Percentiles rank a stretch among this genome's conserved stretches.
Evolutionary conservation across 2,888 invertebrate genomes (phyloP).

Genomic region (Eueremaeus valkanovi): DNA sequence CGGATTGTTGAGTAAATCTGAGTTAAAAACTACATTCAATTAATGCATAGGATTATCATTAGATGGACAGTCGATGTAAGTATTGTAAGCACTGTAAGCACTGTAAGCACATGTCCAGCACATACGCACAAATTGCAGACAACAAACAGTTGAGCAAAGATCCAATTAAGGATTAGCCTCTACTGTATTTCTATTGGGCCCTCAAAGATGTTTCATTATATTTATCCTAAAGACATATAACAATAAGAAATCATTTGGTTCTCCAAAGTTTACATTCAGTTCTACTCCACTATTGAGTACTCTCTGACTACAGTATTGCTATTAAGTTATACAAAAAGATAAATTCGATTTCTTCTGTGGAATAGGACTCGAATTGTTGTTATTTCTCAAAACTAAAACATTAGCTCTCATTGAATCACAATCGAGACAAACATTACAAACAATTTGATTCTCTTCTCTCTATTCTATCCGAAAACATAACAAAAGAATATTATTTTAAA

Average conservation of each 20-base stretch:
- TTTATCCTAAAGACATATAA: constrained; percentile 32
- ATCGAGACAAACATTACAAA: not conserved
- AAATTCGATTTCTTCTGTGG: not conserved
- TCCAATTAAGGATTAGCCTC: constrained; percentile 26
- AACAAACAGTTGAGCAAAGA: not conserved
- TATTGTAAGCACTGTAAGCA: not conserved
- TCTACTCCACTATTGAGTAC: not conserved
- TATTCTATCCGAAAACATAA: too few species aligned
- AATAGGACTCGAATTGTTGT: not conserved
- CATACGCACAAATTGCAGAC: not conserved
- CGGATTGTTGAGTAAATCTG: not conserved
- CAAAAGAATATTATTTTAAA: too few species aligned
- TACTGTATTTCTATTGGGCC: constrained; percentile 25
- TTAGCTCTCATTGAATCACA: constrained; percentile 1
- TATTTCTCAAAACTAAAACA: not conserved
- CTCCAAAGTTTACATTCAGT: constrained; percentile 5
- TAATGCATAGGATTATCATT: constrained; percentile 3
- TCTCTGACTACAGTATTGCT: not conserved
- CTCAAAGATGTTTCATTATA: constrained; percentile 31
- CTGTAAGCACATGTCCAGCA: constrained; percentile 23
- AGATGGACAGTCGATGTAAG: not conserved
- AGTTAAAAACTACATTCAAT: constrained; percentile 1
- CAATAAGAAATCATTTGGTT: constrained; percentile 22
- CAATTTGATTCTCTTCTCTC: too few species aligned
- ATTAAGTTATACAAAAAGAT: not conserved